Evolutionary conservation across 2,113 vertebrate species (phyloP), one percentile per base, ranked within the genome.

Genomic region (Oreochromis aureus): DNA sequence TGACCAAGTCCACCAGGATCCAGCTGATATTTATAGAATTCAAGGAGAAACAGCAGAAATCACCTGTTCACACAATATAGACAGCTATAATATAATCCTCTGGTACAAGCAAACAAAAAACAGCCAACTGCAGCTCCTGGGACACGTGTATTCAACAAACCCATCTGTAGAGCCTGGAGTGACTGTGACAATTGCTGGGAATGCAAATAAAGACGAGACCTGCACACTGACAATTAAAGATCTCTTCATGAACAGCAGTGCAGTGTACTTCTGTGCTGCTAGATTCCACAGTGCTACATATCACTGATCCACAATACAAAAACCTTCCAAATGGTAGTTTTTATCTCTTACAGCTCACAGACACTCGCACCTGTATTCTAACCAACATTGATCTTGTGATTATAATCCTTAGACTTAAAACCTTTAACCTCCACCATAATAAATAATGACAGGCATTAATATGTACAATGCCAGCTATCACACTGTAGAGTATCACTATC

Each of bases 131-230:
- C 51, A 53, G 51, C 18, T 19, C 48, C 48, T 53, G 48, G 48
- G 48, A 19, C 0, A 51, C 2, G 0, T 51, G 16, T 7, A 11
- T 5, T 1, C 0, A 51, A 53, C 48, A 53, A 53, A 0, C 18
- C 48, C 18, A 51, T 19, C 7, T 30, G 0, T 16, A 53, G 18
- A 53, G 18, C 18, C 48, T 53, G 48, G 48, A 53, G 3, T 46
- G 10, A 12, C 16, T 7, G 90, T 91, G 44, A 54, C 1, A 7
- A 76, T 90, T 2, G 11, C 2, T 3, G 91, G 91, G 1, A 3
- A 5, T 0, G 82, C 84, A 46, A 12, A 46, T 16, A 32, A 85
- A 82, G 44, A 2, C 4, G 0, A 86, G 7, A 88, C 1, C 7
- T 80, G 63, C 76, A 88, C 51, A 10, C 63, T 90, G 85, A 90